phyloP scores from a whole-genome alignment of 2,113 vertebrate genomes.

The Piprites chloris region DNA sequence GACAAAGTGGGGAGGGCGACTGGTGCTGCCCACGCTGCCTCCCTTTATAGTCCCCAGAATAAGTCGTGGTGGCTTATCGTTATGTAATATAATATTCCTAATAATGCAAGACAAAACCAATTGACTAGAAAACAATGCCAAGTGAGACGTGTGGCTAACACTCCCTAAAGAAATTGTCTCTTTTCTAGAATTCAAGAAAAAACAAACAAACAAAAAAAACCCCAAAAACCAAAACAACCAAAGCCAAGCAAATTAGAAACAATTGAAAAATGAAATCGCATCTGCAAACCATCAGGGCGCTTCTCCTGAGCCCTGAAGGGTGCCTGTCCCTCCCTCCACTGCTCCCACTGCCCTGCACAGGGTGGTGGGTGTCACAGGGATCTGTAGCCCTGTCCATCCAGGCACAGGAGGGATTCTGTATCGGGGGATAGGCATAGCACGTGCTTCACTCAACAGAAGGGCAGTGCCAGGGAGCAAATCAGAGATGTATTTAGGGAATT shows the following conservation, averaged over 20 bases:
- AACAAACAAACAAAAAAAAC: too few relatives aligned
- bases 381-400: fast-evolving
- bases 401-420: background rate
- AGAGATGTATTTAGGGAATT: background rate
- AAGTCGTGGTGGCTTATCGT: background rate
- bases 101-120: conserved; percentile 14
- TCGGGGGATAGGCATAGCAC: fast-evolving
- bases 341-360: fast-evolving
- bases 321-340: fast-evolving
- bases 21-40: background rate
- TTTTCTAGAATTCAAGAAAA: background rate
- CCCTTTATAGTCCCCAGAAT: background rate
- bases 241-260: conserved; percentile 4
- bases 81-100: conserved; percentile 47
- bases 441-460: background rate
- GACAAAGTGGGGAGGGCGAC: background rate
- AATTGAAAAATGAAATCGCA: conserved; percentile 42
- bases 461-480: background rate
- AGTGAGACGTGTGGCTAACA: conserved; percentile 25
- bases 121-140: conserved; percentile 43
- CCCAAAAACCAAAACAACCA: background rate
- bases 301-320: background rate
- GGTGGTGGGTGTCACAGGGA: background rate
- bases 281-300: background rate
- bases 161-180: conserved; percentile 47